These are phyloP conservation scores for Drosophila nannoptera DNA, from an alignment of 1,140 invertebrate genomes.

Conservation along the genomic window DNA sequence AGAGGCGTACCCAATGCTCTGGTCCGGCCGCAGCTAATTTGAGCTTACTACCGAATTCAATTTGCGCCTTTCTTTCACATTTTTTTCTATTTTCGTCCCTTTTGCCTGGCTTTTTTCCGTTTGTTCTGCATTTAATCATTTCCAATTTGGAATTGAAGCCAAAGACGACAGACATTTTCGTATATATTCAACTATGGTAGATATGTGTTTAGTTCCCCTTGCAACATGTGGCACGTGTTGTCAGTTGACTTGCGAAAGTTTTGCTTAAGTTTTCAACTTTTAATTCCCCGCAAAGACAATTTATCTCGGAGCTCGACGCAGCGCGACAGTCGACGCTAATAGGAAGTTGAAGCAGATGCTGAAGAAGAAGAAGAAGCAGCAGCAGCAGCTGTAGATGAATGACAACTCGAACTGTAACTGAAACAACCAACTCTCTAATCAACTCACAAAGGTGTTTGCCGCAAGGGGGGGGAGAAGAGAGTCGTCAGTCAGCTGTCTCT, in stretches of 20 bases:
- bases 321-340: conserved; percentile 14
- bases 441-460: not conserved
- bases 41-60: conserved; percentile 29
- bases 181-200: not conserved
- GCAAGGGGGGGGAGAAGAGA: not conserved
- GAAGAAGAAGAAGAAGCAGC: too few relatives aligned
- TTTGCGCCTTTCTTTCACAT: conserved; percentile 8
- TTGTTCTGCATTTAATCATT: conserved; percentile 16
- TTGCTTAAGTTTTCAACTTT: conserved; percentile 27
- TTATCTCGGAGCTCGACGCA: conserved; percentile 26
- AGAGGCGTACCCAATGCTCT: not conserved
- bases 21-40: conserved; percentile 18
- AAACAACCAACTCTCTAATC: conserved; percentile 26
- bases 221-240: conserved; percentile 29
- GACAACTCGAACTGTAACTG: conserved; percentile 1
- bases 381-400: not conserved
- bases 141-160: conserved; percentile 20
- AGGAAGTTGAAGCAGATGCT: conserved; percentile 4
- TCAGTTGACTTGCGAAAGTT: conserved; percentile 20
- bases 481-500: not conserved
- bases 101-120: not conserved
- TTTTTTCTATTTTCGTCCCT: not conserved
- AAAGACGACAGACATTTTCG: not conserved
- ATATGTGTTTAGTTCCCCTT: not conserved
- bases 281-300: conserved; percentile 36